Base-by-base conservation (phyloP, 2,888 invertebrate species). In the Lamellibrachia columna region DNA sequence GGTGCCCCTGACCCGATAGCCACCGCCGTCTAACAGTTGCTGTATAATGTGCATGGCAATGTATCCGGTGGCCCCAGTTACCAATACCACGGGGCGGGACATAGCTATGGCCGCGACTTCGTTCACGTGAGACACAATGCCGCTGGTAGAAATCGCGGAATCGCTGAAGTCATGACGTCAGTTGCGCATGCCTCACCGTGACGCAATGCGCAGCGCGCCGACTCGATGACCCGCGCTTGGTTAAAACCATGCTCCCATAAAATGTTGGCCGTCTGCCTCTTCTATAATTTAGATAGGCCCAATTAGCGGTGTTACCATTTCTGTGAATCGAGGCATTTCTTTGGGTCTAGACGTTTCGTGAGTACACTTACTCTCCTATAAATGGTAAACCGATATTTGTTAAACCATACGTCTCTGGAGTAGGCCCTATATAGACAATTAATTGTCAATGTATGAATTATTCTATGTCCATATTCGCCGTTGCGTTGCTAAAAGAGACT, bases 1-100 rank as follows among this genome's bases (percentile, higher is more conserved):
- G 1, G 97, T 97, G 53, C 97, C 97, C 53, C 97, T 94, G 3
- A 97, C 97, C 92, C 95, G 94, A 95, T 97, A 97, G 15, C 75
- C 75, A 2, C 97, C 97, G 91, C 96, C 96, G 92, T 96, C 96
- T 93, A 96, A 96, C 53, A 97, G 95, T 94, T 96, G 96, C 94
- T 97, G 96, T 52, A 97, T 96, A 92, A 97, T 96, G 94, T 97
- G 97, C 15, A 97, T 95, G 53, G 97, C 97, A 92, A 97, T 95
- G 95, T 96, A 97, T 92, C 97, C 97, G 52, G 97, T 96, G 3
- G 97, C 97, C 53, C 97, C 97, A 52, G 97, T 97, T 90, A 97
- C 97, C 93, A 97, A 95, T 92, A 97, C 97, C 94, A 75, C n/a
- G 11, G 75, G 75, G 15, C 75, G 75, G 22, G 75, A 15, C 75